Evolutionary conservation across 2,888 invertebrate species (phyloP), one percentile per base, ranked within the genome.

Genomic region (Ferrisia virgata): DNA sequence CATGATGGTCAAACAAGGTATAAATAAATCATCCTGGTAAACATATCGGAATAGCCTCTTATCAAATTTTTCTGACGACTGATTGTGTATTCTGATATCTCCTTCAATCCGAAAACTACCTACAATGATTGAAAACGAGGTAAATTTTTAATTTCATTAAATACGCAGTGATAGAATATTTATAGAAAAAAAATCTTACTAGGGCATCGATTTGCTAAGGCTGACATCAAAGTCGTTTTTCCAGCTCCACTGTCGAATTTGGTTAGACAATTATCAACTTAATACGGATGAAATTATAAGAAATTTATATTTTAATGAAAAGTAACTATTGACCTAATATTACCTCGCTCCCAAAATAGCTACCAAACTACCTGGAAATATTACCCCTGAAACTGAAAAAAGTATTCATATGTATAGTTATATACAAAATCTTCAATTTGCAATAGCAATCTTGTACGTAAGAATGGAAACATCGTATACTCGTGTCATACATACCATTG

Each of bases 1-100:
- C 86, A 92, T 89, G 31, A 96, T 96, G 0, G 96, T 96, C 85
- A 97, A 91, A 58, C 94, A 92, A 2, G 94, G 94, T 5, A 95
- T 93, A 87, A 97, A 97, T 79, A 97, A 90, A 87, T 97, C 97
- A 86, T 97, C 95, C 88, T 97, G 97, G 87, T 96, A 95, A 90
- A 97, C 95, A 89, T 94, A 97, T 0, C 96, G 96, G 87, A 94
- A 95, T 85, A 95, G 91, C 84, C 92, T 91, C 87, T 93, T 93
- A 94, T 95, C 95, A 88, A 93, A 94, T 85, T 92, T 91, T 18
- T 79, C 84, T 9, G 25, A 80, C 4, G 53, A 15, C 33, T 18
- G 47, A 36, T 47, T 28, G 28, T 58, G 33, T 22, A 84, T 79
- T 36, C 53, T 79, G 11, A 84, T 53, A n/a, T 78, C 58, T 13